A percentile compares a stretch with the other conserved stretches of the same genome.
phyloP scores from a whole-genome alignment of 2,797 vertebrate genomes.

The Merluccius polli region DNA sequence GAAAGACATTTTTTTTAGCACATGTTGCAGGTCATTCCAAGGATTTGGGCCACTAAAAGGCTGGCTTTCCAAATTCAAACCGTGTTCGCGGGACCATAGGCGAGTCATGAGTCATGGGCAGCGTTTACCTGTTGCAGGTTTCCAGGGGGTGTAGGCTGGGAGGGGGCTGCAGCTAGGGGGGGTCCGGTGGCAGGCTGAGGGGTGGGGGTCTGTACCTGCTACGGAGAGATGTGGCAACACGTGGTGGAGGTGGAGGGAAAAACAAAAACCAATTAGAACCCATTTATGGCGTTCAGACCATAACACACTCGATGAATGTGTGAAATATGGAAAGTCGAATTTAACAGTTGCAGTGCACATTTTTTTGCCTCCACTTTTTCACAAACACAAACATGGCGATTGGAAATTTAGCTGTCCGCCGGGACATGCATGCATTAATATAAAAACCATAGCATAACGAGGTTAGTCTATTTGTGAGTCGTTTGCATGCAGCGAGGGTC shows the following conservation, averaged over 20 bases:
- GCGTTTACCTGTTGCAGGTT: constrained; percentile 74
- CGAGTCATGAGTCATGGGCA: too few species aligned
- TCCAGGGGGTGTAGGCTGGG: constrained; percentile 63
- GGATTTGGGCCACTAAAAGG: too few species aligned
- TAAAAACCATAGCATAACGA: constrained; percentile 27
- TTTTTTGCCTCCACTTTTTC: constrained; percentile 58
- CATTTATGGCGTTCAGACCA: constrained; percentile 11
- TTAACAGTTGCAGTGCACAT: not conserved
- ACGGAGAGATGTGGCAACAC: constrained; percentile 20
- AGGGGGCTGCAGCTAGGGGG: constrained; percentile 57
- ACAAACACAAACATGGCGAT: constrained; percentile 42
- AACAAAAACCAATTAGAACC: not conserved
- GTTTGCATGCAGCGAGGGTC: constrained; percentile 59
- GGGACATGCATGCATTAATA: constrained; percentile 25
- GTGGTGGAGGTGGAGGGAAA: constrained; percentile 21
- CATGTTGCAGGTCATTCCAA: too few species aligned
- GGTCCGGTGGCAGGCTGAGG: constrained; percentile 66
- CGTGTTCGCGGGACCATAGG: too few species aligned
- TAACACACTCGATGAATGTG: not conserved
- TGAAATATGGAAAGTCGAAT: not conserved
- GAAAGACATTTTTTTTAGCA: too few species aligned
- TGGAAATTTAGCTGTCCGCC: constrained; percentile 35
- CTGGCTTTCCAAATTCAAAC: too few species aligned
- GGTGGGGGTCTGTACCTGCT: constrained; percentile 74
- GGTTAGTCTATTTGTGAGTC: constrained; percentile 63